phyloP scores from a whole-genome alignment of 2,113 vertebrate genomes.

The Podiceps cristatus region DNA sequence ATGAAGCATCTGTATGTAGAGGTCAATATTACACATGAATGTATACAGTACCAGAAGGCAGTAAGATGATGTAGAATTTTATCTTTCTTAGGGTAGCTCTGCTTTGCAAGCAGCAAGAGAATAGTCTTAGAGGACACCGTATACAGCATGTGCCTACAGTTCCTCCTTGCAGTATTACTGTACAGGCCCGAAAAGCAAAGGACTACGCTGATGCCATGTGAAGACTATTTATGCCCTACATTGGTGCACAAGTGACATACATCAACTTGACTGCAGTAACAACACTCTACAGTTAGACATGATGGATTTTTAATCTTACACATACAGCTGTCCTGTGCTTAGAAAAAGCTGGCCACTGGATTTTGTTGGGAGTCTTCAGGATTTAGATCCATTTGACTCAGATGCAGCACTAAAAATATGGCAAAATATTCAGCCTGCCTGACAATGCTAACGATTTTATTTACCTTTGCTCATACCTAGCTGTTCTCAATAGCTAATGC shows the following conservation, averaged over 20 bases:
- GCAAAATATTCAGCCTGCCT: neutral
- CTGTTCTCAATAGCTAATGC: neutral
- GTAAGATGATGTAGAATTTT: neutral
- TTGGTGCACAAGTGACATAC: neutral
- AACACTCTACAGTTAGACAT: neutral
- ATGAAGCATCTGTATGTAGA: neutral
- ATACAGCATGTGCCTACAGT: neutral
- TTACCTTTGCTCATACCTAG: neutral
- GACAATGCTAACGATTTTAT: neutral
- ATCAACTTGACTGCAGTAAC: neutral
- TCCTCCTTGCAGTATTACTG: neutral
- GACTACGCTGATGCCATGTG: neutral
- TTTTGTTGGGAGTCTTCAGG: neutral
- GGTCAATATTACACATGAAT: neutral
- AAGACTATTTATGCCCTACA: neutral
- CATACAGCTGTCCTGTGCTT: neutral
- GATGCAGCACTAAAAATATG: neutral
- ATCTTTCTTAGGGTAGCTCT: neutral
- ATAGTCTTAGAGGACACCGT: neutral
- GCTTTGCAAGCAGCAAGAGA: neutral
- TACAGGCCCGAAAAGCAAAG: neutral
- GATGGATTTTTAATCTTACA: neutral
- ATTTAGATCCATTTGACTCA: neutral
- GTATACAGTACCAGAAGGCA: neutral
- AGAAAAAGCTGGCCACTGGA: neutral